Base-by-base conservation (phyloP, 2,888 invertebrate genomes). In the Apodemia zela region DNA sequence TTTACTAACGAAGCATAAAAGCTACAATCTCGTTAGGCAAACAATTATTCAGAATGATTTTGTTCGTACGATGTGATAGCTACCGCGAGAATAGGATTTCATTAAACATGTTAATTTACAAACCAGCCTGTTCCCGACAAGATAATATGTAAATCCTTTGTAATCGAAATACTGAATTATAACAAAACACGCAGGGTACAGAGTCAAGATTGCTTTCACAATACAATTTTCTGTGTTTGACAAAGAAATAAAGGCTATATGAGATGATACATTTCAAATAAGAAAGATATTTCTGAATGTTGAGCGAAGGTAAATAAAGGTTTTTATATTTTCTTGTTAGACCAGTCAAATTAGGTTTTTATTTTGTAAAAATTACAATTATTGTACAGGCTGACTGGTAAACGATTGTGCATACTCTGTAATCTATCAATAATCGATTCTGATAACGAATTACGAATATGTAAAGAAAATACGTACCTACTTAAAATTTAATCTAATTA, bases 91-190 rank as follows among this genome's bases (percentile, higher is more conserved):
- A 54, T 54, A 15, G 54, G 54, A 29, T 54, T 54, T 54, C 54
- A 54, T 67, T 67, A 64, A 67, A 67, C 66, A 67, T 66, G 67
- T 62, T 66, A 67, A 67, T 67, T 64, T 64, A 49, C 59, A 61
- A 62, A 61, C 65, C 59, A 65, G 65, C 62, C 61, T 65, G 63
- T 57, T 61, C 38, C 62, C 62, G 67, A 67, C 67, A 61, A 64
- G 65, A 64, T 65, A 68, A 68, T 67, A 63, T 67, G 51, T 61
- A 67, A 65, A 68, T 69, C 67, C 64, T 51, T 65, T 60, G 63
- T 65, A 62, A 68, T 68, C 63, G 66, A 61, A 64, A 29, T 66
- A 49, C 62, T 62, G 60, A 66, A 63, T 68, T 67, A 67, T 68
- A 62, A 68, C 67, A 66, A 65, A 64, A 63, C 67, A 68, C 68